A percentile compares a stretch with the other conserved stretches of the same genome.
Evolutionary conservation across 2,797 vertebrate species (phyloP).

Genomic region (Adrianichthys oophorus): DNA sequence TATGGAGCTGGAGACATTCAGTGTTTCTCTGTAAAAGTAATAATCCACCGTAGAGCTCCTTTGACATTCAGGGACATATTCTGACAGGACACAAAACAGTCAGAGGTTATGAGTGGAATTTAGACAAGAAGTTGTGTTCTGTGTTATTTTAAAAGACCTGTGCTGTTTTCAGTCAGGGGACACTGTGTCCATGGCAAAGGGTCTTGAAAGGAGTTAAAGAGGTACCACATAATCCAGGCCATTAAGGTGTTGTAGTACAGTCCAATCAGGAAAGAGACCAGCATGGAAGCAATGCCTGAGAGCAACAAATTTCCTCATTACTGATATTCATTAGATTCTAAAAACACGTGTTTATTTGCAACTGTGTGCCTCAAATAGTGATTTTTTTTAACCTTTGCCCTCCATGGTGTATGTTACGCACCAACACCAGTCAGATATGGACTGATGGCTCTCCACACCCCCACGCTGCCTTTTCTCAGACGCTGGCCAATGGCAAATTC

Average conservation of each 20-base stretch:
- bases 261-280: conserved; percentile 86
- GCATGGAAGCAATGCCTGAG: conserved; percentile 83
- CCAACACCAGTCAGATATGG: conserved; percentile 88
- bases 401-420: conserved; percentile 62
- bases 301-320: no score
- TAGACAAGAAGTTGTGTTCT: no score
- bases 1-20: conserved; percentile 83
- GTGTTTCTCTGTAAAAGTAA: conserved; percentile 89
- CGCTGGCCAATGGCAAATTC: conserved; percentile 96
- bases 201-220: conserved; percentile 95
- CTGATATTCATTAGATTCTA: no score
- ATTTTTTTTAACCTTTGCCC: no score
- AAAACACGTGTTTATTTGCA: no score
- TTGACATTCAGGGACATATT: conserved; percentile 80
- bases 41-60: conserved; percentile 88
- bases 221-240: conserved; percentile 94
- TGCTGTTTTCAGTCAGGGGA: conserved; percentile 77
- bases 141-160: conserved; percentile 72
- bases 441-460: conserved; percentile 84
- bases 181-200: conserved; percentile 89
- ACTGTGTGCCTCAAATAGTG: no score
- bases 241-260: conserved; percentile 93
- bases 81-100: conserved; percentile 53
- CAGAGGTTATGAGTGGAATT: neutral
- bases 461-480: conserved; percentile 86